Evolutionary conservation across 1,140 invertebrate genomes (phyloP).

Genomic region (Dendroctonus valens): DNA sequence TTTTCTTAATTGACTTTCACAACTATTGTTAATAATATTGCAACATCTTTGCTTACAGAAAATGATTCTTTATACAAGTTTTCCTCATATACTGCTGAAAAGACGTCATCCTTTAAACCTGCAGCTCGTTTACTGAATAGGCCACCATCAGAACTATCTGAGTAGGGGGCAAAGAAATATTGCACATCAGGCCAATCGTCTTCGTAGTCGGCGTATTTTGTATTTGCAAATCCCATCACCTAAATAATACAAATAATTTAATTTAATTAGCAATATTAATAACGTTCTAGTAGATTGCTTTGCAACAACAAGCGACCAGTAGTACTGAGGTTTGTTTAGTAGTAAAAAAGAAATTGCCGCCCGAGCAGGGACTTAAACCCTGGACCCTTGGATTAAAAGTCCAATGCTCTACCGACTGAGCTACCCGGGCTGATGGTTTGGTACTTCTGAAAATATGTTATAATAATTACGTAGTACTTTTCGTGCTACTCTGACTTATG

Average conservation of each 20-base stretch:
- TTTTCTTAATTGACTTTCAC: not conserved
- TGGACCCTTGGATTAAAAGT: slow-evolving; percentile 78
- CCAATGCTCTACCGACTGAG: slow-evolving; percentile 77
- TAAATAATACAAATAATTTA: not conserved
- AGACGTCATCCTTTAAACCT: slow-evolving; percentile 67
- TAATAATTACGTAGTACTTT: no score
- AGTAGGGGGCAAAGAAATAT: slow-evolving; percentile 66
- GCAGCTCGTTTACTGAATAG: slow-evolving; percentile 64
- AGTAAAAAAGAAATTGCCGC: no score
- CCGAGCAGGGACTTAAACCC: slow-evolving; percentile 79
- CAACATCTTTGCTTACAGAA: slow-evolving; percentile 51
- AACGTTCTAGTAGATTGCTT: no score
- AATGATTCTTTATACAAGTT: slow-evolving; percentile 63
- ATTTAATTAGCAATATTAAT: no score
- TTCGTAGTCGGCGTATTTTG: slow-evolving; percentile 63
- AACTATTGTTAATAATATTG: not conserved
- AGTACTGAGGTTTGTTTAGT: no score
- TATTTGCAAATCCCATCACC: slow-evolving; percentile 71
- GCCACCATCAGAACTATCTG: slow-evolving; percentile 76
- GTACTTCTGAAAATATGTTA: no score
- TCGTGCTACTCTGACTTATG: no score
- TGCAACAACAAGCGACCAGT: no score
- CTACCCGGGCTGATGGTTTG: slow-evolving; percentile 61
- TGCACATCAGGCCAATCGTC: slow-evolving; percentile 78
- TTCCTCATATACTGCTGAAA: slow-evolving; percentile 64